Evolutionary conservation across 2,797 vertebrate species (phyloP), one percentile per base, ranked within the genome.

Genomic region (Spea hammondii): DNA sequence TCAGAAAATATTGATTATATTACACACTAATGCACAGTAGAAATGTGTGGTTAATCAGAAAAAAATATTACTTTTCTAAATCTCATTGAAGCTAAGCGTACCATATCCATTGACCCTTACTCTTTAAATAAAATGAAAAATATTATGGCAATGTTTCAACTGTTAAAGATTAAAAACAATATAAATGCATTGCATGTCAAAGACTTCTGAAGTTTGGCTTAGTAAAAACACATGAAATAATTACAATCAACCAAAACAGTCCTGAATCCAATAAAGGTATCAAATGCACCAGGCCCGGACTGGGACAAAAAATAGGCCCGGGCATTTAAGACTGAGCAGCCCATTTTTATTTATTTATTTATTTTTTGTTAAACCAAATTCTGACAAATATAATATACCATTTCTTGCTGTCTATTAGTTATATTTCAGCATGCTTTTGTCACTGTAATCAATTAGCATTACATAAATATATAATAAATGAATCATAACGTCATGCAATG

Each of bases 1-100:
- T 62, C 59, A 62, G 59, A 62, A 62, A 62, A 62, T 62, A 62
- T 62, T 62, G 59, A 62, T 62, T 62, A 62, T 12, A 62, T 62
- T 62, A 17, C 59, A 62, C 59, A 62, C 59, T 62, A 62, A 62
- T 62, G 59, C 14, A 62, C 59, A 17, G n/a, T 17, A 14, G 14
- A 62, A 62, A 62, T 62, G 6, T 62, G 59, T 9, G 14, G 59
- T 62, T 62, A 62, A 62, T 62, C 17, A 62, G 32, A 12, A 14
- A 62, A 59, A 14, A 62, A 62, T 62, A 59, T 62, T 62, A 17
- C 0, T 59, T 13, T 59, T 59, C 55, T 59, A 13, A 12, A 62
- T 62, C 59, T 62, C n/a, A 17, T 6, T 17, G 59, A 62, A 12
- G 32, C n/a, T 62, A 17, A 62, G 59, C 9, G 7, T 17, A 7